These are phyloP conservation scores for Ahaetulla prasina DNA, from an alignment of 2,113 vertebrate genomes.

Conservation along the genomic window DNA sequence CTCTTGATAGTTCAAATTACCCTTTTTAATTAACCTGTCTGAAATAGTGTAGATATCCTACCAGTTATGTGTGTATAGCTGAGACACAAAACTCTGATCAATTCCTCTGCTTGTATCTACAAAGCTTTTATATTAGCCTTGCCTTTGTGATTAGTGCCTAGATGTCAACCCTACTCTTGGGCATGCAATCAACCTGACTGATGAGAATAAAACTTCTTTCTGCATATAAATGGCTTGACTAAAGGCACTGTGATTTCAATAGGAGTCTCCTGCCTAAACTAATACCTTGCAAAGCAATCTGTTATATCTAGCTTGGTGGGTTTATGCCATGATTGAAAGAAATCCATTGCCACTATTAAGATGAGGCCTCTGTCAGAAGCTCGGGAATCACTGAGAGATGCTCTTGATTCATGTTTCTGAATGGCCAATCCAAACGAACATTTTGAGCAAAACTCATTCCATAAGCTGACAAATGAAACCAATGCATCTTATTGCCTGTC, in stretches of 20 bases:
- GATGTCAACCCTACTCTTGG: not conserved
- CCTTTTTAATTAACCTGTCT: not conserved
- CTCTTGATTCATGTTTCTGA: not conserved
- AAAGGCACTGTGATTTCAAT: not conserved
- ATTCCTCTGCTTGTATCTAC: not conserved
- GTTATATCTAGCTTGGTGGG: not conserved
- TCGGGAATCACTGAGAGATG: not conserved
- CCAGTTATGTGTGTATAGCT: not conserved
- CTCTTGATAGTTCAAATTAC: not conserved
- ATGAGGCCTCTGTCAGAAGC: not conserved
- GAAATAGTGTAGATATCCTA: not conserved
- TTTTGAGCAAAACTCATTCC: not conserved
- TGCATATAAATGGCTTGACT: not conserved
- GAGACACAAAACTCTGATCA: not conserved
- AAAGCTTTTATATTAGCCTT: not conserved
- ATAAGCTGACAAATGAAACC: not conserved
- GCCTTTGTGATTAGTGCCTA: not conserved
- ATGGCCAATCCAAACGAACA: not conserved
- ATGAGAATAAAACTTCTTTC: not conserved
- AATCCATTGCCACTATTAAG: not conserved
- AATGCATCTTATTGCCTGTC: not conserved
- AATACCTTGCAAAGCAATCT: not conserved
- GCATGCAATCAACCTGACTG: not conserved
- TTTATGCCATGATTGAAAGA: not conserved
- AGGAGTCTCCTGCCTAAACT: not conserved